Evolutionary conservation across 1,140 invertebrate species (phyloP).

Genomic region (Magallana ariakensis): DNA sequence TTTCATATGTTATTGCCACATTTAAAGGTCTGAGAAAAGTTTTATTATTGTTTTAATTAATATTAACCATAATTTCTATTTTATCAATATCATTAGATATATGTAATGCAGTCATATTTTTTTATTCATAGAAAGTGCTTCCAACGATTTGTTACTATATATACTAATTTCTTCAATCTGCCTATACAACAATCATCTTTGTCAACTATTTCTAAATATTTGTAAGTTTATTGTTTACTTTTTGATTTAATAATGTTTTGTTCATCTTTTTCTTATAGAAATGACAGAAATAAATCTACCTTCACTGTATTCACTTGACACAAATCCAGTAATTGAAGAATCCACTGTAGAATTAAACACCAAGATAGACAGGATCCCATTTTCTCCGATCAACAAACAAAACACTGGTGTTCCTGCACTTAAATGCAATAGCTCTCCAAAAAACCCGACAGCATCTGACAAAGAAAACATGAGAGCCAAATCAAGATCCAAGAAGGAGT

Average conservation of each 20-base stretch:
- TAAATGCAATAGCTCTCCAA: constrained; percentile 1
- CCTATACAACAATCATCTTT: no score
- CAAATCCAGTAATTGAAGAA: constrained; percentile 28
- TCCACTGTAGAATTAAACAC: neutral
- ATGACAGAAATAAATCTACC: constrained; percentile 22
- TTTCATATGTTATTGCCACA: neutral
- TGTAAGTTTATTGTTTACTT: no score
- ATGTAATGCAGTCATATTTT: no score
- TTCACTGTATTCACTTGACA: constrained; percentile 1
- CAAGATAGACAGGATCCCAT: constrained; percentile 11
- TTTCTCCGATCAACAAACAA: constrained; percentile 5
- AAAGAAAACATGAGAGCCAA: constrained; percentile 14
- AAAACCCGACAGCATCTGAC: neutral
- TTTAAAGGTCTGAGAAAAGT: no score
- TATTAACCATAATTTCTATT: no score
- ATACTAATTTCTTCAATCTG: no score
- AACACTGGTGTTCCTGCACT: neutral
- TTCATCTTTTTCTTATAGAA: neutral
- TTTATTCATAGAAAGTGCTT: no score
- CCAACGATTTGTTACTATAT: no score
- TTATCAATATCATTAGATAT: no score
- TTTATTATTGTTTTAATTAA: no score
- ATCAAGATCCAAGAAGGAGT: neutral
- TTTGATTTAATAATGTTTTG: no score
- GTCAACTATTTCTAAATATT: no score